Conservation (phyloP, 2,113 vertebrate species). For the Callocephalon fimbriatum region DNA sequence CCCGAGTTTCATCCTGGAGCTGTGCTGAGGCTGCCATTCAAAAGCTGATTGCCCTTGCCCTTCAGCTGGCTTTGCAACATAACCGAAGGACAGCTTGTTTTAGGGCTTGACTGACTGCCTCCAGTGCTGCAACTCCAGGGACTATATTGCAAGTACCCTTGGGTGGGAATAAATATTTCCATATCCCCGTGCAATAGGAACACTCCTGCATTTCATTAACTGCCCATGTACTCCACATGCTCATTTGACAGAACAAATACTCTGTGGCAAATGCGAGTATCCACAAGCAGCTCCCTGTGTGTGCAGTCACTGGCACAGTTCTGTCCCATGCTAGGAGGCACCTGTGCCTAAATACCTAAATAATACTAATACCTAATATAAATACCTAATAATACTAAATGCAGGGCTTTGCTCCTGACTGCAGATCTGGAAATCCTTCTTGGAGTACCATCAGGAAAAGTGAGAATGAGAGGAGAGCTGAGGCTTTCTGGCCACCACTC, state of each 20-base stretch:
- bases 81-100: background rate
- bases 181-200: background rate
- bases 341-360: background rate
- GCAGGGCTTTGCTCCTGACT: background rate
- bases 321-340: background rate
- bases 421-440: background rate
- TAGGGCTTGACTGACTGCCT: background rate
- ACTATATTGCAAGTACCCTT: background rate
- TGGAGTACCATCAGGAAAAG: background rate
- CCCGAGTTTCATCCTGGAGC: fast-evolving
- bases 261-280: background rate
- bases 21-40: background rate
- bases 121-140: background rate
- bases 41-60: background rate
- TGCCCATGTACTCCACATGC: background rate
- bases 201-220: background rate
- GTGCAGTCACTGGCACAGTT: background rate
- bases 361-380: background rate
- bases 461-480: background rate
- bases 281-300: fast-evolving
- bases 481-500: background rate
- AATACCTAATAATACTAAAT: background rate
- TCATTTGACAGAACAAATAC: background rate
- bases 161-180: background rate
- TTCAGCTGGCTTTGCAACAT: background rate